Base-by-base conservation (phyloP, 1,140 invertebrate species). In the Drosophila sturtevanti region DNA sequence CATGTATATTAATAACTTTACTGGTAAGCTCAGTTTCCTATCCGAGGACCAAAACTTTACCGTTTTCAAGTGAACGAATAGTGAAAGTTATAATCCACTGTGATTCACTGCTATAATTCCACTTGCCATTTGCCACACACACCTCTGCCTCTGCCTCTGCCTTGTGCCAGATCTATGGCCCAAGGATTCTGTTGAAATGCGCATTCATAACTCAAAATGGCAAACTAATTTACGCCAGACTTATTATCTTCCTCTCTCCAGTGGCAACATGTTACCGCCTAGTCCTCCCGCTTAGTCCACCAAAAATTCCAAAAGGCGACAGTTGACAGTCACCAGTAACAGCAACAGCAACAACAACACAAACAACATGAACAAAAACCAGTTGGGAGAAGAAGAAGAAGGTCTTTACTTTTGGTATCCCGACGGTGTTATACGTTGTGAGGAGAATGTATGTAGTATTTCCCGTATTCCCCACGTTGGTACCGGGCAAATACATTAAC, bases 161-260 rank as follows among this genome's bases (percentile, higher is more conserved):
- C n/a, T n/a, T n/a, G n/a, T n/a, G n/a, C n/a, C n/a, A n/a, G n/a
- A n/a, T n/a, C n/a, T n/a, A 37, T 34, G 21, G 18, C 24, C 12
- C 16, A 27, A 34, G 66, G 18, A 41, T 27, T 44, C 18, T 63
- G 78, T 66, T 68, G 79, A 84, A 89, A 84, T 84, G 84, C 84
- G 84, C 85, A 89, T 89, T 89, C 85, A 89, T 89, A 89, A 89
- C 84, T 89, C 84, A 89, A 87, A 89, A 89, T 89, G 77, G 84
- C 84, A 89, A 89, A 89, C 84, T 89, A 89, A 89, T 89, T 89
- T 89, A 89, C 77, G 84, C 79, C 84, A 84, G 85, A 74, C 84
- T 85, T 89, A 89, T 87, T 87, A 87, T 87, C 84, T 48, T 48
- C 41, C 41, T 48, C 41, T 89, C 66, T 67, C 59, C 76, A 62